Evolutionary conservation across 35 echinoderm and acorn worm species (phyloP).

Genomic region (Heliocidaris tuberculata): DNA sequence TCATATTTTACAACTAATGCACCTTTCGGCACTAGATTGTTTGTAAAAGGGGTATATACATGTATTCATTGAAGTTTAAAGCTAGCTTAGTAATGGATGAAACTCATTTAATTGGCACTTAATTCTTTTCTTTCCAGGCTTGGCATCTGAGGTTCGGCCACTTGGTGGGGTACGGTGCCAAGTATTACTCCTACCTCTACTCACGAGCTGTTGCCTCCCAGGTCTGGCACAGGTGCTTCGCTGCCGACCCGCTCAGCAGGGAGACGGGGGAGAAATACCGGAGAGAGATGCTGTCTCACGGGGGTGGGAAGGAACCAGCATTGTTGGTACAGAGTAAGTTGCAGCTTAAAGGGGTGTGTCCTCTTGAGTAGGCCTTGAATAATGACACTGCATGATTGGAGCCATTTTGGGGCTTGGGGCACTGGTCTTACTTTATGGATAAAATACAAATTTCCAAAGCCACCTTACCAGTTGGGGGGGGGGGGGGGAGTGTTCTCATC

Average conservation of each 20-base stretch:
- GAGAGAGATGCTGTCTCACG: slow-evolving; percentile 83
- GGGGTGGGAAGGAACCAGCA: slow-evolving; percentile 83
- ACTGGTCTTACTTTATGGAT: neutral
- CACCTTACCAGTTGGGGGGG: too few relatives aligned
- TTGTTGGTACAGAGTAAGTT: slow-evolving; percentile 85
- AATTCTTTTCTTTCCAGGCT: slow-evolving; percentile 47
- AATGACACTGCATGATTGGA: too few relatives aligned
- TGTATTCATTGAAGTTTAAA: too few relatives aligned
- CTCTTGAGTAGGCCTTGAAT: neutral
- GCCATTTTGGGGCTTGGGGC: neutral
- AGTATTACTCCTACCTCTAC: slow-evolving; percentile 96
- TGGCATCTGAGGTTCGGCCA: slow-evolving; percentile 98
- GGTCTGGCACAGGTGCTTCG: slow-evolving; percentile 88
- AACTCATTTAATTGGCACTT: too few relatives aligned
- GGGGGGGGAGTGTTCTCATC: too few relatives aligned
- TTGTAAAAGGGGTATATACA: too few relatives aligned
- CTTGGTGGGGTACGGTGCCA: slow-evolving; percentile 89
- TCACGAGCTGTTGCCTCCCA: slow-evolving; percentile 81
- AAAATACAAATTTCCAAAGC: too few relatives aligned
- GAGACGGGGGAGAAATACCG: slow-evolving; percentile 81
- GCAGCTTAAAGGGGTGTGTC: neutral
- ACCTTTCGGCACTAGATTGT: too few relatives aligned
- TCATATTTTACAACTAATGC: too few relatives aligned
- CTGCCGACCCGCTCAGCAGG: slow-evolving; percentile 68
- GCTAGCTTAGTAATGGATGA: too few relatives aligned